Conservation (phyloP, 2,113 vertebrate genomes). For the Cyphomyrus discorhynchus region DNA sequence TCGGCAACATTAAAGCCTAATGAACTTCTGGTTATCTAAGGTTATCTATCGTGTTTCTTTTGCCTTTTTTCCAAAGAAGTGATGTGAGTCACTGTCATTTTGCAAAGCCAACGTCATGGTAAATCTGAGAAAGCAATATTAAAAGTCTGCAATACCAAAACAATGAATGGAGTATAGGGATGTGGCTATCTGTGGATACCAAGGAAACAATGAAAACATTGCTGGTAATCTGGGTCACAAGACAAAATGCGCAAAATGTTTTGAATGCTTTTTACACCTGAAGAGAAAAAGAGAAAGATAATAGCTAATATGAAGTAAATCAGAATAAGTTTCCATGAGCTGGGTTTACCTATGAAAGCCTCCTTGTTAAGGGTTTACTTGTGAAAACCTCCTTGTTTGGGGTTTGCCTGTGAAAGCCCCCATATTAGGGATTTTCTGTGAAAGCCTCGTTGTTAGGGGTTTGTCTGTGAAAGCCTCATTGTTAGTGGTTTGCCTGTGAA, state of each 20-base stretch:
- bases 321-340: too few relatives aligned
- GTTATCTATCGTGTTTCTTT: too few relatives aligned
- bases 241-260: not conserved
- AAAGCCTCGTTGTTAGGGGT: too few relatives aligned
- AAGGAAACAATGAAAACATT: not conserved
- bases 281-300: not conserved
- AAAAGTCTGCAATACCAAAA: not conserved
- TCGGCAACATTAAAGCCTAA: not conserved
- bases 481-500: too few relatives aligned
- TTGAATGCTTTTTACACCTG: not conserved
- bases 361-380: too few relatives aligned
- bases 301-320: too few relatives aligned
- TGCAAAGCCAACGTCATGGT: not conserved
- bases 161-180: not conserved
- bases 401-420: too few relatives aligned
- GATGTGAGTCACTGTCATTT: not conserved
- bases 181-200: not conserved
- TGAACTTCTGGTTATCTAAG: too few relatives aligned
- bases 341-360: not conserved
- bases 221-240: not conserved
- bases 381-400: too few relatives aligned
- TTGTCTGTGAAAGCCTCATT: too few relatives aligned
- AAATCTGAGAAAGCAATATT: not conserved
- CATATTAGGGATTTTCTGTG: too few relatives aligned
- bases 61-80: not conserved